phyloP scores from a whole-genome alignment of 2,113 vertebrate genomes.

The Piprites chloris region DNA sequence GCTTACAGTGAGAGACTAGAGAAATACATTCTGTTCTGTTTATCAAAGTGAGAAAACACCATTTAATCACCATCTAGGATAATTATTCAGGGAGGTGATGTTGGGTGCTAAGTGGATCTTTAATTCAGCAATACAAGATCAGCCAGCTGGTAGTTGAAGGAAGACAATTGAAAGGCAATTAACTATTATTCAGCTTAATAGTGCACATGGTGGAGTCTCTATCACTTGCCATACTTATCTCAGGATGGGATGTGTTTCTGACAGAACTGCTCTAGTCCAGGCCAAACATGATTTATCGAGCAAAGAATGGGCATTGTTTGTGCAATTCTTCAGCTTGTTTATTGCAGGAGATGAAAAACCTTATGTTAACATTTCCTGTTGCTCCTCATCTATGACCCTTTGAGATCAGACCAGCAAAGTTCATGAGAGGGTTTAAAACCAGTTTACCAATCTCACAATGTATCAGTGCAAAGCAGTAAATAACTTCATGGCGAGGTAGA shows the following conservation, averaged over 20 bases:
- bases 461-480: not conserved
- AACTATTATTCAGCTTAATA: conserved; percentile 43
- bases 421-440: not conserved
- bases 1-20: conserved; percentile 15
- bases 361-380: not conserved
- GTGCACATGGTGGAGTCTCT: not conserved
- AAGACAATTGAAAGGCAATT: conserved; percentile 54
- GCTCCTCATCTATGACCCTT: not conserved
- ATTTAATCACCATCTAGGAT: conserved; percentile 45
- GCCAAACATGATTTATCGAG: not conserved
- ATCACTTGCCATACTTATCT: conserved; percentile 5
- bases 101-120: conserved; percentile 55
- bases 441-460: not conserved
- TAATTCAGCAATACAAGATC: conserved; percentile 40
- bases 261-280: not conserved
- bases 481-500: not conserved
- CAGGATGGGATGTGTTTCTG: not conserved
- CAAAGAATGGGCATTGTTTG: not conserved
- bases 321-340: not conserved
- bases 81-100: conserved; percentile 53
- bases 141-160: conserved; percentile 48
- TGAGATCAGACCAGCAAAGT: not conserved
- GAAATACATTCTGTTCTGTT: conserved; percentile 44
- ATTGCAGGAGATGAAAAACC: not conserved
- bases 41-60: conserved; percentile 44